Base-by-base conservation (phyloP, 2,888 invertebrate genomes). In the Chymomyza amoena region DNA sequence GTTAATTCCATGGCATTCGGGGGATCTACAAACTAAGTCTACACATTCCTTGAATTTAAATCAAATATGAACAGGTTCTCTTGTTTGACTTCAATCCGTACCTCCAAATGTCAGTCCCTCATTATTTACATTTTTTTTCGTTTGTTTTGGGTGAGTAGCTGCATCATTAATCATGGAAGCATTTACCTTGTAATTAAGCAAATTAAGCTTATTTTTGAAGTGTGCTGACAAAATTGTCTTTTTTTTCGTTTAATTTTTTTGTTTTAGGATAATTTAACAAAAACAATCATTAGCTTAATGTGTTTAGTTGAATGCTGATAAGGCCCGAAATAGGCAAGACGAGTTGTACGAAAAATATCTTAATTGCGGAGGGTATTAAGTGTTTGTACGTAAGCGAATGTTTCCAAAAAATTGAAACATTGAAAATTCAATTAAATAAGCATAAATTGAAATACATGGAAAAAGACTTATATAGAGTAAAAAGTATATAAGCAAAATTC, bases 161-260 rank as follows among this genome's bases (percentile, higher is more conserved):
- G 13, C 60, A 15, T 69, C 84, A 85, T 83, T 83, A 83, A 85
- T 83, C 82, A 83, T 79, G 77, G 69, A 80, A 79, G 73, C 85
- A 76, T 83, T 83, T 83, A 83, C 75, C 85, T 76, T 84, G 79
- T 85, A 83, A 83, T 83, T 83, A 83, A 85, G 79, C 82, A 83
- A 83, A 85, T 82, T 85, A 83, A 85, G 82, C 83, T 79, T 83
- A 85, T 85, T 79, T 85, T 82, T 84, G 84, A 80, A 45, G 10
- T 45, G 80, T 83, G 82, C 80, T 84, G 84, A 80, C 80, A 82
- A 84, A 74, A 73, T 62, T 76, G 77, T 69, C 1, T 15, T 16
- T 52, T 52, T 13, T 52, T 52, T 52, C 10, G 9, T 15, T 64
- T 16, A 6, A 15, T 6, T 57, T 45, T 45, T 45, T 4, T 45